phyloP scores from a whole-genome alignment of 2,888 invertebrate species.

The Erebia ligea region DNA sequence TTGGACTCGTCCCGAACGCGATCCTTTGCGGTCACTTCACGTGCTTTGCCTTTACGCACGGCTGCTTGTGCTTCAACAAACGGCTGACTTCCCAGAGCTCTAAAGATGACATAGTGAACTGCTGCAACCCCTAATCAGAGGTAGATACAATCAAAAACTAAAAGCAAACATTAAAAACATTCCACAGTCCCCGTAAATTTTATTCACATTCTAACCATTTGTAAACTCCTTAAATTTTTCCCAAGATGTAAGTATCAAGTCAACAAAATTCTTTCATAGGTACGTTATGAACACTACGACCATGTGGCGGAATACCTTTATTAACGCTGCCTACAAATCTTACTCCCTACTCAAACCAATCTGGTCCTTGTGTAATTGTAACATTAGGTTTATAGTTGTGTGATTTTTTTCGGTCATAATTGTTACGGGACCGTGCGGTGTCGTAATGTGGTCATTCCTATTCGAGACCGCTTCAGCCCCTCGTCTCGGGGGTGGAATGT shows the following conservation, averaged over 20 bases:
- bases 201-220: constrained; percentile 1
- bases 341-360: background rate
- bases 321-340: constrained; percentile 29
- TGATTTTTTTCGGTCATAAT: constrained; percentile 30
- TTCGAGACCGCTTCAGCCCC: constrained; percentile 33
- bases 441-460: constrained; percentile 38
- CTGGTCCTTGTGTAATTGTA: background rate
- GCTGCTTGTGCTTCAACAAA: no score
- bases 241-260: constrained; percentile 11
- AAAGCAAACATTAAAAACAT: no score
- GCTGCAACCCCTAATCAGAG: no score
- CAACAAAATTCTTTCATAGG: constrained; percentile 22
- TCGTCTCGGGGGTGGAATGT: constrained; percentile 35
- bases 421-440: constrained; percentile 33
- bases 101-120: no score
- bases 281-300: constrained; percentile 24
- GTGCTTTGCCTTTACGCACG: no score
- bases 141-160: no score
- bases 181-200: no score
- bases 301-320: constrained; percentile 33
- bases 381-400: constrained; percentile 13
- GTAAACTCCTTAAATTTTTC: background rate
- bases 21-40: no score
- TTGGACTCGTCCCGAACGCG: no score
- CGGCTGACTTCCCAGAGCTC: no score